These are phyloP conservation scores for Lepidochitona cinerea DNA, from an alignment of 2,888 invertebrate genomes.

Conservation along the genomic window DNA sequence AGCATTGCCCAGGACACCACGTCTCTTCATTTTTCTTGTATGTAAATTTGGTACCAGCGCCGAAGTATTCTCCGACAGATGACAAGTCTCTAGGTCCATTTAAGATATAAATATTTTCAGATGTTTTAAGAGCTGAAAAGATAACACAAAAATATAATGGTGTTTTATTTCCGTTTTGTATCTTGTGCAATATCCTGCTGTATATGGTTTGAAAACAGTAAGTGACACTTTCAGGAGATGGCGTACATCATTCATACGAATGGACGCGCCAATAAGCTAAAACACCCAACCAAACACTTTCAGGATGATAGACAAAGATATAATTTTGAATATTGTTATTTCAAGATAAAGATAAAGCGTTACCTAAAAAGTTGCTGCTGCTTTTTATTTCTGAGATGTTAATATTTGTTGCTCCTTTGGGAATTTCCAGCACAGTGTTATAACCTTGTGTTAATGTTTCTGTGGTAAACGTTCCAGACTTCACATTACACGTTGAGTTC, in stretches of 20 bases:
- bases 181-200: too few species aligned
- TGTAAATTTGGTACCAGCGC: conserved; percentile 83
- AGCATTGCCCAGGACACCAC: background rate
- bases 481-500: conserved; percentile 83
- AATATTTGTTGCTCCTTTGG: conserved; percentile 88
- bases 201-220: too few species aligned
- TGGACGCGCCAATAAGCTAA: too few species aligned
- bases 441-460: conserved; percentile 86
- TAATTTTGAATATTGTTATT: too few species aligned
- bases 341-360: background rate
- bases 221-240: too few species aligned
- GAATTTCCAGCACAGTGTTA: conserved; percentile 85
- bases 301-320: too few species aligned
- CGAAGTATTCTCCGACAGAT: conserved; percentile 81
- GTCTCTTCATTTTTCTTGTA: conserved; percentile 72
- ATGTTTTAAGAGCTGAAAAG: conserved; percentile 80
- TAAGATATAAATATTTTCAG: conserved; percentile 76
- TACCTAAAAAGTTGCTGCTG: conserved; percentile 88
- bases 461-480: conserved; percentile 81
- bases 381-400: conserved; percentile 86
- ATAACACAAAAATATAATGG: background rate
- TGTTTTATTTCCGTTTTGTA: too few species aligned
- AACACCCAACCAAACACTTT: too few species aligned
- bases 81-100: conserved; percentile 87
- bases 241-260: too few species aligned